Evolutionary conservation across 2,797 vertebrate species (phyloP).

Genomic region (Jordanella pulchra): DNA sequence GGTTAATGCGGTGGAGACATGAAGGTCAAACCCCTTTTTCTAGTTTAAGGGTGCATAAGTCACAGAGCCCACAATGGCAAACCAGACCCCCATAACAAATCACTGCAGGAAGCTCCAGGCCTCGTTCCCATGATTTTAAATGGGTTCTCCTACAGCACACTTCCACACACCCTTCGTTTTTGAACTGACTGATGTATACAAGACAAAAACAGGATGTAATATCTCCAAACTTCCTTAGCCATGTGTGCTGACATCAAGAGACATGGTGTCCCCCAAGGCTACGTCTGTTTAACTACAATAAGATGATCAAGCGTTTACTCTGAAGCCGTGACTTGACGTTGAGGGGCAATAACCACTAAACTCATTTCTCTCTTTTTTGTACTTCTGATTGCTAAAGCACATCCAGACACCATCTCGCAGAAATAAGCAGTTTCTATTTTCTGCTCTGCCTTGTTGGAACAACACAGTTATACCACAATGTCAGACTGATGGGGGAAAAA

Average conservation of each 20-base stretch:
- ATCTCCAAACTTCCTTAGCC: slow-evolving; percentile 33
- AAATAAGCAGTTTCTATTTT: slow-evolving; percentile 38
- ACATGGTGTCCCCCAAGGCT: slow-evolving; percentile 33
- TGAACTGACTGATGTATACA: slow-evolving; percentile 61
- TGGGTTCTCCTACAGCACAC: slow-evolving; percentile 12
- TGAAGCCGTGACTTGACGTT: slow-evolving; percentile 14
- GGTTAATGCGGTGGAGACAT: slow-evolving; percentile 16
- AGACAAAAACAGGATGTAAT: slow-evolving; percentile 38
- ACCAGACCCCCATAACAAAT: slow-evolving; percentile 48
- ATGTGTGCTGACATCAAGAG: slow-evolving; percentile 37
- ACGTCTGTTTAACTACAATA: slow-evolving; percentile 30
- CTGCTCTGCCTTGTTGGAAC: slow-evolving; percentile 14
- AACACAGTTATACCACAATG: slow-evolving; percentile 30
- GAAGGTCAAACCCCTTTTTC: slow-evolving; percentile 23
- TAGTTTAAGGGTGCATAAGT: slow-evolving; percentile 27
- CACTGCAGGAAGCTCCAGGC: slow-evolving; percentile 47
- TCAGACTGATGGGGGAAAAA: slow-evolving; percentile 32
- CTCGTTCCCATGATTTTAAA: slow-evolving; percentile 32
- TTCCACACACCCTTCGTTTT: slow-evolving; percentile 40
- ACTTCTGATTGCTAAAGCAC: slow-evolving; percentile 28
- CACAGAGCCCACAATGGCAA: slow-evolving; percentile 16
- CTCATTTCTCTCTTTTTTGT: slow-evolving; percentile 12
- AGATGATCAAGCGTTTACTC: slow-evolving; percentile 33
- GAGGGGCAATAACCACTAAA: slow-evolving; percentile 7
- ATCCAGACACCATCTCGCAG: slow-evolving; percentile 1